Base-by-base conservation (phyloP, 2,797 vertebrate species). In the Thripadectes ignobilis region DNA sequence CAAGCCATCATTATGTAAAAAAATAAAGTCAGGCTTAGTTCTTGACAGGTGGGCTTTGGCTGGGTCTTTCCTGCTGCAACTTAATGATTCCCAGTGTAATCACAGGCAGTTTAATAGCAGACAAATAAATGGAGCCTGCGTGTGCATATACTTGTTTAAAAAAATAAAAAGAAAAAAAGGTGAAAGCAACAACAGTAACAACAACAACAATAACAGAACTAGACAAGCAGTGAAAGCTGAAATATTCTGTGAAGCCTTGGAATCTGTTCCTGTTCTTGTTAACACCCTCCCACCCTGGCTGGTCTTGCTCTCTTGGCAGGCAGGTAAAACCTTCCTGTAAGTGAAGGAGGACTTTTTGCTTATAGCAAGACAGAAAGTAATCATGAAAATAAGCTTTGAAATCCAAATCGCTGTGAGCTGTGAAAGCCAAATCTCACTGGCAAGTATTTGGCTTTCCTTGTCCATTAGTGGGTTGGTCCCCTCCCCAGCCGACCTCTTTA, bases 221-320 rank as follows among this genome's bases (percentile, higher is more conserved):
- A 87, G 51, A 85, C 72, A 86, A 80, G 74, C 43, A 62, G 10
- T 74, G 72, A 90, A 95, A 93, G 83, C 34, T 61, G 82, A 94
- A 87, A 69, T 85, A 83, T 17, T 83, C 84, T 95, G 45, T 75
- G 89, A 92, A 94, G 72, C 45, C 73, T 58, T 80, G 83, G 81
- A 65, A 82, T 85, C 75, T 92, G 81, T 72, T 87, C 68, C 78
- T 68, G 55, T 91, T 75, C 82, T 91, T 7, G 66, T 34, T 71
- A 86, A 63, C 67, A 91, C 59, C 74, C 72, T 80, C 84, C 41
- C 57, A 87, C 84, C 66, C 52, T 52, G 52, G 43, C 66, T 88
- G 59, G 48, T 85, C 83, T 61, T 82, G 68, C n/a, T 55, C 80
- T 94, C 96, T 92, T 93, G 68, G 80, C 83, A 96, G 91, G 79